These are phyloP conservation scores for Caenorhabditis sp. DNA, from an alignment of 2,888 invertebrate genomes.

Conservation along the genomic window DNA sequence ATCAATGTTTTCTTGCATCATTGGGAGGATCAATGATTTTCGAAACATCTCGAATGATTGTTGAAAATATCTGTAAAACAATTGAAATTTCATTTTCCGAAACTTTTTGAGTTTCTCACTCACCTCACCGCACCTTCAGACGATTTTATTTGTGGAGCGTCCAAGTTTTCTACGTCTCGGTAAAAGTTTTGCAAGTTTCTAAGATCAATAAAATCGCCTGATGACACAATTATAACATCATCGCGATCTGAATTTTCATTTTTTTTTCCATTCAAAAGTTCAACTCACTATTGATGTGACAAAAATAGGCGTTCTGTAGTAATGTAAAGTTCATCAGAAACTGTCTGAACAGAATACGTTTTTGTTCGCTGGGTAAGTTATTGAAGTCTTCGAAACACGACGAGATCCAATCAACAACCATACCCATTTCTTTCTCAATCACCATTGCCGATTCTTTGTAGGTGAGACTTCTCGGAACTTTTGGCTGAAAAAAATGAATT, in stretches of 20 bases:
- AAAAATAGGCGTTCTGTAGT: conserved; percentile 25
- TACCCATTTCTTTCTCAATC: conserved; percentile 17
- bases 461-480: conserved; percentile 11
- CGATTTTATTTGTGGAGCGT: not conserved
- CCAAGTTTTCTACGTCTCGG: not conserved
- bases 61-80: conserved; percentile 24
- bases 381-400: conserved; percentile 33
- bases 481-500: conserved; percentile 16
- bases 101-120: not conserved
- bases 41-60: conserved; percentile 24
- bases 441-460: conserved; percentile 21
- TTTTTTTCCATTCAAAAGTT: not conserved
- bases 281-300: conserved; percentile 20
- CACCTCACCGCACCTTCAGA: conserved; percentile 18
- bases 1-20: conserved; percentile 26
- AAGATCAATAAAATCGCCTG: conserved; percentile 35
- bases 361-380: conserved; percentile 23
- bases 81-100: no score
- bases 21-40: conserved; percentile 13
- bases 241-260: not conserved
- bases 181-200: conserved; percentile 17
- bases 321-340: conserved; percentile 24
- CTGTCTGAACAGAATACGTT: conserved; percentile 26
- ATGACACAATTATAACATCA: conserved; percentile 16
- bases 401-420: conserved; percentile 33